Conservation (phyloP, 2,888 invertebrate genomes). For the Keiferia lycopersicella region DNA sequence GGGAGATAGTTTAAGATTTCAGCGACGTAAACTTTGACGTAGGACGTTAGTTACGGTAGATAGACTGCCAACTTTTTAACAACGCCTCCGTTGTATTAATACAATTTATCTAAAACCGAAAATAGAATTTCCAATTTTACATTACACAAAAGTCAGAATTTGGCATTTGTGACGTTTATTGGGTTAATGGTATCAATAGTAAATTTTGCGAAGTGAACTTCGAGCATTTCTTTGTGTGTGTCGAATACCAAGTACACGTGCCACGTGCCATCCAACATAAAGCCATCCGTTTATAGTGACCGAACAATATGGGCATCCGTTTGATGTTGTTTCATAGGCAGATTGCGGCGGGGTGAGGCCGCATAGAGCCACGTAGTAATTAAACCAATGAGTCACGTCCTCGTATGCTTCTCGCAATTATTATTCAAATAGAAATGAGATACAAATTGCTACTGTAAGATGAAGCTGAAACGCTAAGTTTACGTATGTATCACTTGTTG, state of each 20-base stretch:
- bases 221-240: not conserved
- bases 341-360: conserved; percentile 22
- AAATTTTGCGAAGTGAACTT: too few species aligned
- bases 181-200: too few species aligned
- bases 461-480: conserved; percentile 23
- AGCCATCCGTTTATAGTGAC: not conserved
- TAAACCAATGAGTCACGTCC: conserved; percentile 57
- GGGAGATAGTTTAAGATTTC: not conserved
- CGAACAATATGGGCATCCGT: not conserved
- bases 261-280: not conserved
- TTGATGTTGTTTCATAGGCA: conserved; percentile 20
- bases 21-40: not conserved
- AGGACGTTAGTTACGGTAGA: not conserved
- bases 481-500: conserved; percentile 17
- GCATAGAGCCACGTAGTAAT: conserved; percentile 40
- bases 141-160: too few species aligned
- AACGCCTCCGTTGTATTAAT: not conserved
- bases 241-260: not conserved
- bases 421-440: conserved; percentile 44
- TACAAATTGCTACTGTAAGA: conserved; percentile 40
- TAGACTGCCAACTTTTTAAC: not conserved
- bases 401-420: conserved; percentile 44
- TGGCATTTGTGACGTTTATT: too few species aligned
- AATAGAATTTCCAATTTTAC: too few species aligned
- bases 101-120: not conserved